phyloP scores from a whole-genome alignment of 2,113 vertebrate genomes.

The Leucoraja erinaceus region DNA sequence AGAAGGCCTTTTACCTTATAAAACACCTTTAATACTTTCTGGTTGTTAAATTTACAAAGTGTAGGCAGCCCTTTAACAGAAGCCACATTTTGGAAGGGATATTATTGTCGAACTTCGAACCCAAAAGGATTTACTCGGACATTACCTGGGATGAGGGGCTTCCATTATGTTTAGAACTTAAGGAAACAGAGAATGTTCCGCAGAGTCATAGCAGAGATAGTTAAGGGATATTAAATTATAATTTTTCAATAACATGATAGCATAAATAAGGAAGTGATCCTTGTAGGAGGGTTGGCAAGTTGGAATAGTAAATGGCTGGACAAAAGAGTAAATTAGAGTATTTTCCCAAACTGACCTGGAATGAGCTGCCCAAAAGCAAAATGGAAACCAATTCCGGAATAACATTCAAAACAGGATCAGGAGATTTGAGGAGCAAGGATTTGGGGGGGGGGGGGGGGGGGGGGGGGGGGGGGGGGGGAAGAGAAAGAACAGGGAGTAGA shows the following conservation, averaged over 20 bases:
- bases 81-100: neutral
- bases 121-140: neutral
- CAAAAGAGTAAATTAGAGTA: no score
- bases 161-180: neutral
- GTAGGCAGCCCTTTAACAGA: no score
- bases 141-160: neutral
- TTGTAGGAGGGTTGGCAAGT: neutral
- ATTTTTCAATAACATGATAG: no score
- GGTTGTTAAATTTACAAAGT: no score
- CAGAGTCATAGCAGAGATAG: no score
- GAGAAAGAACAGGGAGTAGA: neutral
- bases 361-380: neutral
- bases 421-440: neutral
- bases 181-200: no score
- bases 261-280: neutral
- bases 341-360: neutral
- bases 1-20: no score
- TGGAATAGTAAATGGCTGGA: neutral
- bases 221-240: no score
- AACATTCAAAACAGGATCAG: neutral
- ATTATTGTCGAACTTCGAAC: no score
- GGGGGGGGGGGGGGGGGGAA: neutral
- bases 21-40: no score
- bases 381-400: neutral
- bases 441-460: neutral